These are phyloP conservation scores for Periparus ater DNA, from an alignment of 2,797 vertebrate species.

Conservation along the genomic window DNA sequence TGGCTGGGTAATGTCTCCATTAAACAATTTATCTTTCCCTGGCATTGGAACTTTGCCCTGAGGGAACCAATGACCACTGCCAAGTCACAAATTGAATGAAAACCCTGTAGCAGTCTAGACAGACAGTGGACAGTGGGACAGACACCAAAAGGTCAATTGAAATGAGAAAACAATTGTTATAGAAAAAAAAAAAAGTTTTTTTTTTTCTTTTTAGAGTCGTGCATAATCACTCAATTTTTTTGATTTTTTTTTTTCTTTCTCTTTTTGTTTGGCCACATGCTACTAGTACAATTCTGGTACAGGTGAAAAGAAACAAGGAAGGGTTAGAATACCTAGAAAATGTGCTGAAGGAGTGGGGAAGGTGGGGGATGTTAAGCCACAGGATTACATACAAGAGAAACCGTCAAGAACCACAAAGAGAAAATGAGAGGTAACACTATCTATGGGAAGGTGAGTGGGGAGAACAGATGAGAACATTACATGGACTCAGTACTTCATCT, in stretches of 20 bases:
- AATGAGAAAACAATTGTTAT: slow-evolving; percentile 59
- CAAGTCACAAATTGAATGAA: slow-evolving; percentile 63
- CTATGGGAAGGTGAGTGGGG: slow-evolving; percentile 79
- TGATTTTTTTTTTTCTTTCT: slow-evolving; percentile 32
- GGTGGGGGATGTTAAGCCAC: slow-evolving; percentile 82
- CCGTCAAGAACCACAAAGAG: slow-evolving; percentile 92
- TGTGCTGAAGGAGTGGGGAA: slow-evolving; percentile 69
- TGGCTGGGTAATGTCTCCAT: not conserved
- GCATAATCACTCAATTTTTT: slow-evolving; percentile 29
- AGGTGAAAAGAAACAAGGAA: slow-evolving; percentile 79
- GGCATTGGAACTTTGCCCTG: slow-evolving; percentile 57
- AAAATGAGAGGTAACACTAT: slow-evolving; percentile 88
- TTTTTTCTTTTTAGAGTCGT: slow-evolving; percentile 41
- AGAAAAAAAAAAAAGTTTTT: slow-evolving; percentile 11
- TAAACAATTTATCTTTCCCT: slow-evolving; percentile 37
- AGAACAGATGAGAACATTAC: slow-evolving; percentile 51
- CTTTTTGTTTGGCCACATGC: slow-evolving; percentile 92
- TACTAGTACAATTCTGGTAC: slow-evolving; percentile 84
- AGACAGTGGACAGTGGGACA: slow-evolving; percentile 80
- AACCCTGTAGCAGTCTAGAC: slow-evolving; percentile 71
- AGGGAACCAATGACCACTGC: slow-evolving; percentile 79
- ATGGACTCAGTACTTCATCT: slow-evolving; percentile 85
- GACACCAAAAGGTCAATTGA: slow-evolving; percentile 77
- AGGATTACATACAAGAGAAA: slow-evolving; percentile 93
- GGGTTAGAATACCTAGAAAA: slow-evolving; percentile 78